Base-by-base conservation (phyloP, 2,797 vertebrate genomes). In the Acanthornis magna region DNA sequence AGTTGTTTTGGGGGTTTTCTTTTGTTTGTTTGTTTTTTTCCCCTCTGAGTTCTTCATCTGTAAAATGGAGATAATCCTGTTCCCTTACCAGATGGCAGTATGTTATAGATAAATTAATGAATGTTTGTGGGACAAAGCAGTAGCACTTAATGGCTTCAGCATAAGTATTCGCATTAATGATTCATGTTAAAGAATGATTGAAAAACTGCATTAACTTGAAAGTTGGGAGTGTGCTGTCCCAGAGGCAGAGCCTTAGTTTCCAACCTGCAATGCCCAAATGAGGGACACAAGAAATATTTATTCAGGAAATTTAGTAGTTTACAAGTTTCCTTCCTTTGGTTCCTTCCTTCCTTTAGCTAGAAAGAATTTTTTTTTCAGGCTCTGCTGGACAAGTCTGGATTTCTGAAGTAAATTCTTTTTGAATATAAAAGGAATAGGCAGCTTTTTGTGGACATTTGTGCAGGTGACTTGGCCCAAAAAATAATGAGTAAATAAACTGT, bases 261-360 rank as follows among this genome's bases (percentile, higher is more conserved):
- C 91, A 75, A 55, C 43, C 32, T 88, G 61, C 47, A 70, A 0
- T 94, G 76, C 76, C 92, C 86, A 60, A 88, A 78, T 3, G 29
- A 81, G 79, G 79, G 89, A 87, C 36, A 29, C 71, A 43, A 83
- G 88, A 93, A 93, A 88, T 91, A 91, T 91, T 96, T 94, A 91
- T 76, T 87, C 88, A 95, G 94, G 93, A 95, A 93, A 92, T 92
- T 88, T 90, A 91, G 85, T 92, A 95, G 89, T 96, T 95, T 95
- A 91, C 88, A 89, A 88, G 85, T 91, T 95, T 95, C 94, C 95
- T 94, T 95, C 95, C 92, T 77, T 78, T 89, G 42, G 73, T 97
- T 96, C 89, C 95, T 97, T 95, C 82, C 94, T 95, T 95, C 83
- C 89, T 96, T 94, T 93, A 86, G 89, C 80, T 91, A 71, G 71